Conservation (phyloP, 2,113 vertebrate species). For the Sorex araneus region DNA sequence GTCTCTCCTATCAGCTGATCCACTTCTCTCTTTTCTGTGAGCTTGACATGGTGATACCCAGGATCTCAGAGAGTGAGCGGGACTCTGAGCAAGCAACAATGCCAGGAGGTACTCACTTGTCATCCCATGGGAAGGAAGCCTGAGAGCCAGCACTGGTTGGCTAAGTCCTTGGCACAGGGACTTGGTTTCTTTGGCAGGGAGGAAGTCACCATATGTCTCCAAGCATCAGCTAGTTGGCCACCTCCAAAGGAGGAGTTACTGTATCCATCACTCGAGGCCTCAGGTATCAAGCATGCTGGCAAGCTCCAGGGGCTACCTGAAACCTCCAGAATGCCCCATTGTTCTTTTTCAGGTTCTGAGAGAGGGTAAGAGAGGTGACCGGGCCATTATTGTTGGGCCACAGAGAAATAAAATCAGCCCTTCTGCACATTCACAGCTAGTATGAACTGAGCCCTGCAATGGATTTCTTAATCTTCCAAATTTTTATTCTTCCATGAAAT, state of each 20-base stretch:
- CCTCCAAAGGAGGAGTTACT: conserved; percentile 66
- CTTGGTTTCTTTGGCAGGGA: conserved; percentile 80
- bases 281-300: conserved; percentile 72
- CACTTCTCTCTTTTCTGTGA: conserved; percentile 73
- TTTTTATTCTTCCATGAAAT: not conserved
- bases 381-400: not conserved
- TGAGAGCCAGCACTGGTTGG: conserved; percentile 60
- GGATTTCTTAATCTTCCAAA: conserved; percentile 42
- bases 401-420: conserved; percentile 62
- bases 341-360: conserved; percentile 62
- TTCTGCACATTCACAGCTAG: not conserved
- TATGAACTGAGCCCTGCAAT: conserved; percentile 55
- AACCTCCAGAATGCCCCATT: conserved; percentile 55
- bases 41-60: conserved; percentile 76
- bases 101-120: conserved; percentile 67
- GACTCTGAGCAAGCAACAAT: conserved; percentile 59
- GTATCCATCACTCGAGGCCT: conserved; percentile 66
- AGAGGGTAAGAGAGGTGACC: conserved; percentile 46
- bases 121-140: conserved; percentile 73
- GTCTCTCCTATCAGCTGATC: conserved; percentile 63
- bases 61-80: conserved; percentile 57
- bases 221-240: conserved; percentile 66
- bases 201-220: conserved; percentile 76
- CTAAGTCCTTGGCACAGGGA: conserved; percentile 68
- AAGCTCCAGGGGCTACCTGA: conserved; percentile 73